phyloP scores from a whole-genome alignment of 1,140 invertebrate species.

The Pogonognathellus flavescens region DNA sequence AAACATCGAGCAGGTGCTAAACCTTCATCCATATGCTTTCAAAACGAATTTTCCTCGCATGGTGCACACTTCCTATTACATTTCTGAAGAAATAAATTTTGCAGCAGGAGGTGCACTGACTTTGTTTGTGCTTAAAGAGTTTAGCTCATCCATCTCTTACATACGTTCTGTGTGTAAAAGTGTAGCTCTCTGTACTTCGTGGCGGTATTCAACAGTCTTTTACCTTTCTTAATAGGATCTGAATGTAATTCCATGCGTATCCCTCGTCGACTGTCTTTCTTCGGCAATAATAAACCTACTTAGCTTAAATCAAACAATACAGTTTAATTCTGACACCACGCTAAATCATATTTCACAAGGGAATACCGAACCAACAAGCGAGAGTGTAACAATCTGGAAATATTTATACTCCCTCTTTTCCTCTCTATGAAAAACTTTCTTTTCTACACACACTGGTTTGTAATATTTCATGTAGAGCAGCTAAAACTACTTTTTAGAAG shows the following conservation, averaged over 20 bases:
- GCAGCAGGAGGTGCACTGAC: slow-evolving; percentile 37
- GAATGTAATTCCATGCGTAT: too few relatives aligned
- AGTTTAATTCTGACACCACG: background rate
- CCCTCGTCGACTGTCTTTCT: too few relatives aligned
- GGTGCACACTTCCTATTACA: slow-evolving; percentile 49
- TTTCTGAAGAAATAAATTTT: slow-evolving; percentile 43
- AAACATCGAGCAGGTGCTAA: slow-evolving; percentile 46
- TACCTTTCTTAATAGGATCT: too few relatives aligned
- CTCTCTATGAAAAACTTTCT: too few relatives aligned
- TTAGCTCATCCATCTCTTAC: background rate
- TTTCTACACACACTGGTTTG: too few relatives aligned
- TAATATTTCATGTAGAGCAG: too few relatives aligned
- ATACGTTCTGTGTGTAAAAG: background rate
- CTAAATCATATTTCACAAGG: too few relatives aligned
- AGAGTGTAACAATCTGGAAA: too few relatives aligned
- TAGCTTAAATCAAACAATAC: slow-evolving; percentile 2
- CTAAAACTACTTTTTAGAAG: too few relatives aligned
- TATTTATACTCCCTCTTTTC: too few relatives aligned
- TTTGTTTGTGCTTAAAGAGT: slow-evolving; percentile 7
- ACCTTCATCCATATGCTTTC: slow-evolving; percentile 21
- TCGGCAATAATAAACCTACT: background rate
- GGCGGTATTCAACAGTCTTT: too few relatives aligned
- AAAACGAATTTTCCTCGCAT: slow-evolving; percentile 45
- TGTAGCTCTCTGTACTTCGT: background rate
- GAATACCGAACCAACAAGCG: too few relatives aligned